Conservation (phyloP, 2,797 vertebrate species). For the Chaunax sp. region DNA sequence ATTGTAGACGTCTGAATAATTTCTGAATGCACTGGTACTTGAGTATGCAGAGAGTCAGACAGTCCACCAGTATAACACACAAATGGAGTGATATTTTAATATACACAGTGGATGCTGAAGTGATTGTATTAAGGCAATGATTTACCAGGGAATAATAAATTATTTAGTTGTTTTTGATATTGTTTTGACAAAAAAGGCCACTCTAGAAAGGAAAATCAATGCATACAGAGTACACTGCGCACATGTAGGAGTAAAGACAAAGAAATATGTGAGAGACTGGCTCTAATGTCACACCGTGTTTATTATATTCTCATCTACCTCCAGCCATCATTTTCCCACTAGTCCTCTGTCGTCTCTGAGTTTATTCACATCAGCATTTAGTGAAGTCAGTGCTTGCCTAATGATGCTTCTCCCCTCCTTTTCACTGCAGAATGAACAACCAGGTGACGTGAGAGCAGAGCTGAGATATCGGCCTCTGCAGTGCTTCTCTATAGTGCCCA, state of each 20-base stretch:
- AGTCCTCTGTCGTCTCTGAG: constrained; percentile 4
- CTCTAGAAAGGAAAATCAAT: constrained; percentile 6
- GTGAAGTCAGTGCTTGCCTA: constrained; percentile 32
- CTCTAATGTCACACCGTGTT: constrained; percentile 20
- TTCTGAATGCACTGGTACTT: no score
- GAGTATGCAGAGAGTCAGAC: no score
- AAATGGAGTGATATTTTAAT: not conserved
- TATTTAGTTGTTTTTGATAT: not conserved
- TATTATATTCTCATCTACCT: constrained; percentile 44
- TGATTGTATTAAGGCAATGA: not conserved
- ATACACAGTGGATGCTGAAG: not conserved
- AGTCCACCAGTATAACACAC: not conserved
- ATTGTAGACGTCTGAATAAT: no score
- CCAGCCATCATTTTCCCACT: constrained; percentile 35
- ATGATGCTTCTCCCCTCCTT: constrained; percentile 56
- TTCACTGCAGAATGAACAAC: constrained; percentile 19
- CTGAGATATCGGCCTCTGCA: constrained; percentile 15
- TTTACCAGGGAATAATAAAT: not conserved
- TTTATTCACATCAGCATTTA: constrained; percentile 38
- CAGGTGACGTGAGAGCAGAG: constrained; percentile 31
- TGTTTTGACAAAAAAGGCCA: not conserved
- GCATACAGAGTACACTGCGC: not conserved
- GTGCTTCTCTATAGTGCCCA: not conserved
- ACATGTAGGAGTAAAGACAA: not conserved
- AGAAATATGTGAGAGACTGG: constrained; percentile 8